A percentile compares a stretch with the other conserved stretches of the same genome.
Conservation (phyloP, 2,888 invertebrate species). For the Shargacucullia verbasci region DNA sequence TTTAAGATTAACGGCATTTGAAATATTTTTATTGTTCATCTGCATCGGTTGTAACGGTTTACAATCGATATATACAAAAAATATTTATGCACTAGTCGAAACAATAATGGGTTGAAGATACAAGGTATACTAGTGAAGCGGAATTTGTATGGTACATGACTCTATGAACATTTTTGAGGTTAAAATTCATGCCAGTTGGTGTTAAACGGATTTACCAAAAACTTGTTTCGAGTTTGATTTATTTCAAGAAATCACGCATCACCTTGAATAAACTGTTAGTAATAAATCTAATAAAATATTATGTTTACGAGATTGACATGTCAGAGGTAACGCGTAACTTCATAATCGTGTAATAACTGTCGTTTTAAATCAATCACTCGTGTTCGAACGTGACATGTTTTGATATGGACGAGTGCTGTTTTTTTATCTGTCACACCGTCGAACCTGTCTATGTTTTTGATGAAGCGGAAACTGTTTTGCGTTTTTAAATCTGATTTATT, state of each 20-base stretch:
- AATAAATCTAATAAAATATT: slow-evolving; percentile 56
- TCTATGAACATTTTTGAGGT: too few relatives aligned
- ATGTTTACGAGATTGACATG: slow-evolving; percentile 64
- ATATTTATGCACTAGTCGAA: too few relatives aligned
- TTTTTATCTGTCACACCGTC: slow-evolving; percentile 31
- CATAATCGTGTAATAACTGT: slow-evolving; percentile 65
- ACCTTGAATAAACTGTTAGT: slow-evolving; percentile 49
- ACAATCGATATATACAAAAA: too few relatives aligned
- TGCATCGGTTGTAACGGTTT: too few relatives aligned
- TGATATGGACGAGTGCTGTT: slow-evolving; percentile 29
- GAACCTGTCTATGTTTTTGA: slow-evolving; percentile 21
- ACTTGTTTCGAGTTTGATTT: too few relatives aligned
- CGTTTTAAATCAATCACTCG: slow-evolving; percentile 65
- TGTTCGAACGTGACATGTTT: slow-evolving; percentile 22
- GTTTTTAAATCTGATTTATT: slow-evolving; percentile 25
- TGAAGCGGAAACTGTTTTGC: slow-evolving; percentile 33
- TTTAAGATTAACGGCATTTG: too few relatives aligned
- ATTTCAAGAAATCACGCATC: slow-evolving; percentile 7
- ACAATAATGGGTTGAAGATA: too few relatives aligned
- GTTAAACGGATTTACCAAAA: too few relatives aligned
- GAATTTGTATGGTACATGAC: too few relatives aligned
- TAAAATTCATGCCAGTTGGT: too few relatives aligned
- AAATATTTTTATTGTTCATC: too few relatives aligned
- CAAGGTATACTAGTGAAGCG: too few relatives aligned
- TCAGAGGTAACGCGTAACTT: slow-evolving; percentile 53